These are phyloP conservation scores for Trissoscelio sp. DNA, from an alignment of 2,888 invertebrate genomes.

Conservation along the genomic window DNA sequence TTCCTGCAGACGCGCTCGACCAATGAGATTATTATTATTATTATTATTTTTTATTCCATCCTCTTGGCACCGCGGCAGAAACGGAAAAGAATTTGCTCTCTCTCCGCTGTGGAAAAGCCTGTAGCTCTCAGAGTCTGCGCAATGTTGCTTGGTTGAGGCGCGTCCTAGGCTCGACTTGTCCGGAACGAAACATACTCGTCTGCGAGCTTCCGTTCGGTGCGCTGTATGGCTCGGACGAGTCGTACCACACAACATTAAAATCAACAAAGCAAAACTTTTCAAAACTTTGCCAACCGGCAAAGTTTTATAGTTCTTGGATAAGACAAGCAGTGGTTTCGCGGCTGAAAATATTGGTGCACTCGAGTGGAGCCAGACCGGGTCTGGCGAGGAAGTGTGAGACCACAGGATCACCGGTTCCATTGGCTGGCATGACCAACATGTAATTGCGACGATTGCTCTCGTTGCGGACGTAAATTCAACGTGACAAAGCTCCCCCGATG, in stretches of 20 bases:
- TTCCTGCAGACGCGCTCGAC: background rate
- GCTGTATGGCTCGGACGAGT: constrained; percentile 48
- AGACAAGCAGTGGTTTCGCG: too few species aligned
- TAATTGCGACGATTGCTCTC: constrained; percentile 33
- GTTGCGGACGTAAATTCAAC: constrained; percentile 29
- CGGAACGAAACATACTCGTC: constrained; percentile 66
- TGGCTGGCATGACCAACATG: constrained; percentile 19
- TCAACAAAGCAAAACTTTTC: background rate
- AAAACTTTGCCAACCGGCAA: too few species aligned
- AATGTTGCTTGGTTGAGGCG: constrained; percentile 60
- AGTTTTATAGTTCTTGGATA: too few species aligned
- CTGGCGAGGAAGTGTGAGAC: background rate
- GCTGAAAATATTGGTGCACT: constrained; percentile 12
- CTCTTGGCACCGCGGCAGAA: background rate
- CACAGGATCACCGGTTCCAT: constrained; percentile 12
- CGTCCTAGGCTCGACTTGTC: constrained; percentile 66
- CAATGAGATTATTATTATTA: background rate
- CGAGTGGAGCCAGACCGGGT: constrained; percentile 28
- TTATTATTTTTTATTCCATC: background rate
- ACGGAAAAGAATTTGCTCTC: constrained; percentile 12
- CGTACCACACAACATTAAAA: background rate
- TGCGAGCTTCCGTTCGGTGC: constrained; percentile 52
- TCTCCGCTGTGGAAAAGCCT: constrained; percentile 38
- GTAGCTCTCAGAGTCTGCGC: constrained; percentile 65
- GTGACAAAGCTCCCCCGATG: constrained; percentile 31